Base-by-base conservation (phyloP, 2,888 invertebrate genomes). In the Scaptomyza polygonia region DNA sequence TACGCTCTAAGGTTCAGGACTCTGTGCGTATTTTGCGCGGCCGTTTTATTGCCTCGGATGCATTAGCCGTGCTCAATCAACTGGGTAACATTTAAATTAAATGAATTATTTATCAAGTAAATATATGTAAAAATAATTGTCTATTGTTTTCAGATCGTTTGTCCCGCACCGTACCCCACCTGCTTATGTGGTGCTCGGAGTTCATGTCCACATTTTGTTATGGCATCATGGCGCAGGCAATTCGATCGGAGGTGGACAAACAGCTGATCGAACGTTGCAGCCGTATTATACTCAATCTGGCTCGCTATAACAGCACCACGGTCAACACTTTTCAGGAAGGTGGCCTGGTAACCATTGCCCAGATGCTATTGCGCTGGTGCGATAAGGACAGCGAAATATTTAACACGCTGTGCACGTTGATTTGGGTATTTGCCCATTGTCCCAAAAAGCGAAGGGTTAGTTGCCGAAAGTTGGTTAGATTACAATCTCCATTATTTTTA, bases 331-430 rank as follows among this genome's bases (percentile, higher is more conserved):
- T 95, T 89, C 92, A 93, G 89, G 93, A 94, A 73, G 92, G 94
- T 36, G 93, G 93, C 51, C 93, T 95, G 18, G 92, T 93, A 27
- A 93, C 93, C 1, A 92, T 95, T 47, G 90, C 95, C 40, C 94
- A 93, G 79, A 93, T 94, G 87, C 93, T 96, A 93, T 91, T 93
- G 89, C 93, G 95, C 57, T 95, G 94, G 92, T 95, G 94, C 83
- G 94, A 94, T 81, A 95, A 94, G 79, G 95, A 95, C 79, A 92
- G 93, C 5, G 92, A 93, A 44, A 90, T 95, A 54, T 95, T 95
- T 79, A 94, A 94, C 75, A 93, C 94, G 25, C 89, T 95, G 29
- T 93, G 94, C 51, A 95, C 95, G 0, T 92, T 95, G 32, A 89
- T 95, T 40, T 95, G 95, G 95, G 91, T 95, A 11, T 95, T 95